A percentile compares a stretch with the other conserved stretches of the same genome.
Conservation (phyloP, 2,888 invertebrate species). For the Keiferia lycopersicella region DNA sequence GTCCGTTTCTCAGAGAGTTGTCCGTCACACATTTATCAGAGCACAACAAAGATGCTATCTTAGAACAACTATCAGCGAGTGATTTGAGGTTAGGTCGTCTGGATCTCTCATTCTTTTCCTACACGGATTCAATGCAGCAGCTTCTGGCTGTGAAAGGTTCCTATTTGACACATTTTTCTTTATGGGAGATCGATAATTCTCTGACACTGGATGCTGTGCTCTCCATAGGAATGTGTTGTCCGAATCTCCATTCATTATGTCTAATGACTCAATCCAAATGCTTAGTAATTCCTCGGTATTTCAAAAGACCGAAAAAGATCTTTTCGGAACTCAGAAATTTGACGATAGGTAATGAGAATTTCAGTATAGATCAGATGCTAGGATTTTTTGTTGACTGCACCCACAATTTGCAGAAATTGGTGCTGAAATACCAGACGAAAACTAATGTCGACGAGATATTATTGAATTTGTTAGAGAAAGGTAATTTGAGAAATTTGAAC, state of each 20-base stretch:
- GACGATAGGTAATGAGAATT: constrained; percentile 71
- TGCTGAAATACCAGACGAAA: constrained; percentile 71
- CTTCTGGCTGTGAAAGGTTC: constrained; percentile 65
- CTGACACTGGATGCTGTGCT: constrained; percentile 65
- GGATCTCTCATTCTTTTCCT: constrained; percentile 74
- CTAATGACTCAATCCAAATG: constrained; percentile 70
- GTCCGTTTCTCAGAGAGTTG: constrained; percentile 67
- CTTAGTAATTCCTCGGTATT: constrained; percentile 62
- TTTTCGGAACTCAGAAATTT: constrained; percentile 62
- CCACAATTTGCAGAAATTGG: constrained; percentile 60
- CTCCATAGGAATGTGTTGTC: constrained; percentile 65
- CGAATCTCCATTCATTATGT: constrained; percentile 65
- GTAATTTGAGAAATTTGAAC: constrained; percentile 59
- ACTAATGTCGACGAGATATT: constrained; percentile 63
- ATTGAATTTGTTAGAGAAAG: constrained; percentile 58
- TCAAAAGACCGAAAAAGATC: constrained; percentile 54
- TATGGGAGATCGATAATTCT: constrained; percentile 73
- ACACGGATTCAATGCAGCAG: constrained; percentile 62
- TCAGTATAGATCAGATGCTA: constrained; percentile 63
- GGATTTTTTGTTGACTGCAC: constrained; percentile 67
- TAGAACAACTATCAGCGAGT: constrained; percentile 65
- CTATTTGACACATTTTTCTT: constrained; percentile 70
- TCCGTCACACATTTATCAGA: constrained; percentile 72
- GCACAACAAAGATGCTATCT: constrained; percentile 68
- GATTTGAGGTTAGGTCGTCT: constrained; percentile 61